Percentiles rank a stretch among this genome's conserved stretches.
Evolutionary conservation across 2,888 invertebrate species (phyloP).

Genomic region (Ophion costatus): DNA sequence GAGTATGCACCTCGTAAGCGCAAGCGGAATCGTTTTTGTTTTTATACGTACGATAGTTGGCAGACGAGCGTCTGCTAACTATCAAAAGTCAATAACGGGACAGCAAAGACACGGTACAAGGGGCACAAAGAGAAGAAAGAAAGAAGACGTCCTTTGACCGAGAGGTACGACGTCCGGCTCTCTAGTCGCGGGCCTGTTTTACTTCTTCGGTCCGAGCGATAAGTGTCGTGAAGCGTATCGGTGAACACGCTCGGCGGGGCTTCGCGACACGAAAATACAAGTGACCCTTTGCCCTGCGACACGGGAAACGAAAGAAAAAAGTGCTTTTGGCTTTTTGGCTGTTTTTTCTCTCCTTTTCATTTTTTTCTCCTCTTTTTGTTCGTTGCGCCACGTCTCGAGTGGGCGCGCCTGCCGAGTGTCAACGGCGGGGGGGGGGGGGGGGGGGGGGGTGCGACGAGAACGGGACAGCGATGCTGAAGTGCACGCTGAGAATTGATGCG

Average conservation of each 20-base stretch:
- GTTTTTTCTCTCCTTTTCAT: constrained; percentile 21
- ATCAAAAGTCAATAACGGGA: constrained; percentile 34
- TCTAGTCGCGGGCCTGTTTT: too few species aligned
- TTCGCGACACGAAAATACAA: too few species aligned
- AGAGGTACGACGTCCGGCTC: too few species aligned
- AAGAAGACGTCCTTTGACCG: too few species aligned
- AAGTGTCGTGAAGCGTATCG: too few species aligned
- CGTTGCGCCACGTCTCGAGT: background rate
- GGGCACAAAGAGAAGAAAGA: constrained; percentile 45
- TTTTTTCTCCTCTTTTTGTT: too few species aligned
- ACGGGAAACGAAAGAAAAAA: constrained; percentile 13
- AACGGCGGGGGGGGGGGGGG: constrained; percentile 4
- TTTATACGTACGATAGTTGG: background rate
- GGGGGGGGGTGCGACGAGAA: constrained; percentile 1
- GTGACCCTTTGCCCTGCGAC: too few species aligned
- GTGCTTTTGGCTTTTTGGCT: background rate
- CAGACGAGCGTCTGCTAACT: constrained; percentile 55
- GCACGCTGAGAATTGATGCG: constrained; percentile 23
- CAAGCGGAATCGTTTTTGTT: constrained; percentile 39
- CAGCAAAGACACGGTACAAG: too few species aligned
- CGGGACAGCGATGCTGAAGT: constrained; percentile 21
- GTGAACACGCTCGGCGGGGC: too few species aligned
- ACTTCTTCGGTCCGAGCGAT: too few species aligned
- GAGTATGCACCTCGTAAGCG: constrained; percentile 31
- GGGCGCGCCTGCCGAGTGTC: constrained; percentile 56